Conservation (phyloP, 2,113 vertebrate species). For the Trogon surrucura region DNA sequence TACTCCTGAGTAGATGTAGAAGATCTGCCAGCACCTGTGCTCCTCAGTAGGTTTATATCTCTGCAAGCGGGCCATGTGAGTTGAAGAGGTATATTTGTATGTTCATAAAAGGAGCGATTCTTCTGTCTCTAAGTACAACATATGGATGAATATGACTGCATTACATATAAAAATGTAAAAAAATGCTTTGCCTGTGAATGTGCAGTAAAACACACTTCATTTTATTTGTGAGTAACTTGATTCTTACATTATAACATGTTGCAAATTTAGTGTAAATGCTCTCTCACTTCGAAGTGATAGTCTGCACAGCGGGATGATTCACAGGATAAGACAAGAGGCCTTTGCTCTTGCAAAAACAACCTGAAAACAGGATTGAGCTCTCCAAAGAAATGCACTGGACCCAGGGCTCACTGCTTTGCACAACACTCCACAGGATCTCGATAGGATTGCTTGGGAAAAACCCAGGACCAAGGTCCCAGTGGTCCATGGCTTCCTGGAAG, state of each 20-base stretch:
- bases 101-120: background rate
- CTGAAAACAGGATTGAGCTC: background rate
- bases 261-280: background rate
- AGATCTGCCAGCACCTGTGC: background rate
- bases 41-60: background rate
- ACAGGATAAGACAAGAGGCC: background rate
- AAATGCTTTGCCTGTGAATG: conserved; percentile 10
- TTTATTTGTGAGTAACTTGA: conserved; percentile 46
- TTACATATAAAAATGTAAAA: background rate
- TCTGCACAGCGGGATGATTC: background rate
- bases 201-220: background rate
- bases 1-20: background rate
- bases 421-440: background rate
- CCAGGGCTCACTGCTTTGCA: background rate
- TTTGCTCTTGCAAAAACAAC: background rate
- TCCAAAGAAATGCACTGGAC: background rate
- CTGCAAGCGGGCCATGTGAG: background rate
- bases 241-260: conserved; percentile 8
- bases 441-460: background rate
- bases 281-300: background rate
- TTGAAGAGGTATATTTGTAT: background rate
- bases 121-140: background rate
- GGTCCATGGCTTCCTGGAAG: background rate
- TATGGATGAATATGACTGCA: background rate
- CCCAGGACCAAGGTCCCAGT: background rate